A percentile compares a stretch with the other conserved stretches of the same genome.
phyloP scores from a whole-genome alignment of 2,113 vertebrate species.

The Cepphus grylle region DNA sequence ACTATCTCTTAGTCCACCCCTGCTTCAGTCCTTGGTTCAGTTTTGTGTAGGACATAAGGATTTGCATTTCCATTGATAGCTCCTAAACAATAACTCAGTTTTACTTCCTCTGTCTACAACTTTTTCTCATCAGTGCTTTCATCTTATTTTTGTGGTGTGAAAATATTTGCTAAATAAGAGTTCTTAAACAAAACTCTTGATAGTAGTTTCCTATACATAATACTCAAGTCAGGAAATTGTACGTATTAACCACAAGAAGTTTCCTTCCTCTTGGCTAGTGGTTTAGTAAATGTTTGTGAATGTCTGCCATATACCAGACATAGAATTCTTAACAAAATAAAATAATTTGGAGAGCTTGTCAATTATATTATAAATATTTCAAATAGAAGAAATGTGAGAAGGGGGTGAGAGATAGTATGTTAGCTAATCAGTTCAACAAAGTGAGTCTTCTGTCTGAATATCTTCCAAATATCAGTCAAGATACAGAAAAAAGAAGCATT shows the following conservation, averaged over 20 bases:
- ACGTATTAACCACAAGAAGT: neutral
- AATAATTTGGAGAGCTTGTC: neutral
- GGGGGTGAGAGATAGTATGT: neutral
- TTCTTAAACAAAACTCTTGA: neutral
- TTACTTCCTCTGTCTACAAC: neutral
- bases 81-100: neutral
- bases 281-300: neutral
- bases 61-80: neutral
- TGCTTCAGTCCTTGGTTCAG: neutral
- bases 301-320: neutral
- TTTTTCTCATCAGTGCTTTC: neutral
- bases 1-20: neutral
- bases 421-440: neutral
- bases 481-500: neutral
- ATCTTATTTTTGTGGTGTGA: neutral
- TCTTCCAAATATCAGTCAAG: neutral
- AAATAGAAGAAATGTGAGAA: neutral
- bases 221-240: neutral
- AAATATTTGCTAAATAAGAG: neutral
- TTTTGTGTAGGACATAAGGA: neutral
- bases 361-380: neutral
- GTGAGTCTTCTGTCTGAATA: neutral
- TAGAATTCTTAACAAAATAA: neutral
- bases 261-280: neutral
- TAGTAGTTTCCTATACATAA: neutral